phyloP scores from a whole-genome alignment of 2,888 invertebrate species.

The Eubasilissa splendida region DNA sequence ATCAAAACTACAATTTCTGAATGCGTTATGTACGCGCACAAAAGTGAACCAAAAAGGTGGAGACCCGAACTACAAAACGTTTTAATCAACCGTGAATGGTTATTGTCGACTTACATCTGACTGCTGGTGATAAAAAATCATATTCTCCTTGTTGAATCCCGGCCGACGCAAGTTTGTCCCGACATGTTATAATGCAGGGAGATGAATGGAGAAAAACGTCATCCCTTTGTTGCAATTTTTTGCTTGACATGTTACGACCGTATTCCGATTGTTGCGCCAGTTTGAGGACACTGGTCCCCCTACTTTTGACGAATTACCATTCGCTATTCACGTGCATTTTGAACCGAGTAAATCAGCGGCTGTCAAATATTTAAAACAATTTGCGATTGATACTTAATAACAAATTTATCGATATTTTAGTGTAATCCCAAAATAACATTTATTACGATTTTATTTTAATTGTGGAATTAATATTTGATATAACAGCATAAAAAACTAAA shows the following conservation, averaged over 20 bases:
- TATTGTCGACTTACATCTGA: conserved; percentile 56
- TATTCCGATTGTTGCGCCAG: conserved; percentile 53
- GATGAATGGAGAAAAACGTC: conserved; percentile 49
- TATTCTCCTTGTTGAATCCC: conserved; percentile 25
- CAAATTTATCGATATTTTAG: too few species aligned
- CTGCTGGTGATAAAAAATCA: conserved; percentile 37
- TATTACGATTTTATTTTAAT: too few species aligned
- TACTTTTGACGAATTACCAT: conserved; percentile 56
- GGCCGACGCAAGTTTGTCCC: conserved; percentile 24
- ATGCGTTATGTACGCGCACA: conserved; percentile 24
- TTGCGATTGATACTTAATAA: not conserved
- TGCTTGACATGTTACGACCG: conserved; percentile 57
- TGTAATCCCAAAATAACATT: too few species aligned
- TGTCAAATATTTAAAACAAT: not conserved
- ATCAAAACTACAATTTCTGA: conserved; percentile 38
- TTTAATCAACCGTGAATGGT: conserved; percentile 58
- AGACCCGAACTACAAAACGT: conserved; percentile 53
- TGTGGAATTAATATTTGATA: too few species aligned
- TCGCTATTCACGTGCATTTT: conserved; percentile 37
- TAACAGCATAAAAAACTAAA: too few species aligned
- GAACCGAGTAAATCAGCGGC: conserved; percentile 23
- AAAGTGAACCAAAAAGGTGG: conserved; percentile 49
- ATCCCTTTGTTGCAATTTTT: conserved; percentile 58
- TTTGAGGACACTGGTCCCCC: conserved; percentile 50
- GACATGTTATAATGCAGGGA: conserved; percentile 31